Base-by-base conservation (phyloP, 1,140 invertebrate species). In the Diprion similis region DNA sequence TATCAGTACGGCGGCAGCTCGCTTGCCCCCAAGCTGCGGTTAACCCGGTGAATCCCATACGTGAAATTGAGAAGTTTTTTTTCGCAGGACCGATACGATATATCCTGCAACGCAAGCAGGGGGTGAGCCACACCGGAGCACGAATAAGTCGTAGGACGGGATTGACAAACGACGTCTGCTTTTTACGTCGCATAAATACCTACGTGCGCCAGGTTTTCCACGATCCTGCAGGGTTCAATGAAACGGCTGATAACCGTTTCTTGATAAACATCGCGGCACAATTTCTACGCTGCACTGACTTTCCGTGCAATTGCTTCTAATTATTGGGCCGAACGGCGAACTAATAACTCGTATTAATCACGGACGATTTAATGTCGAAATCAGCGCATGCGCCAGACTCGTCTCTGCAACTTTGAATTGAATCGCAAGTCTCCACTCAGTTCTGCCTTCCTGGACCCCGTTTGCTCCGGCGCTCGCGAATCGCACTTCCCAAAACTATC, bases 311-410 rank as follows among this genome's bases (percentile, higher is more conserved):
- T 88, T 87, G 83, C 84, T 75, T 77, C 84, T 87, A 87, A 88
- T 87, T 88, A 85, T 88, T 81, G 78, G 81, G 82, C 80, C 82
- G 81, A 87, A 87, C 81, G 82, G 81, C 82, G 81, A 87, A 87
- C 85, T 88, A 86, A 88, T 88, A 88, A 88, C 86, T 88, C 86
- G 85, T 81, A 81, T 88, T 88, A 87, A 88, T 86, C 87, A 86
- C 86, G 73, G 78, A 78, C 86, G 82, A 88, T 88, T 88, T 87
- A 87, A 79, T 86, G 77, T 75, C 68, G 75, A 75, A 37, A 37
- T 37, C 68, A 79, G 77, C 82, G 81, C 83, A 80, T 84, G 84
- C 81, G 83, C 82, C 9, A 66, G 72, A 74, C 75, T 71, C 71
- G 74, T 76, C 70, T 68, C 68, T 69, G 83, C 83, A 88, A 88